Base-by-base conservation (phyloP, 2,797 vertebrate species). In the Squalus acanthias region DNA sequence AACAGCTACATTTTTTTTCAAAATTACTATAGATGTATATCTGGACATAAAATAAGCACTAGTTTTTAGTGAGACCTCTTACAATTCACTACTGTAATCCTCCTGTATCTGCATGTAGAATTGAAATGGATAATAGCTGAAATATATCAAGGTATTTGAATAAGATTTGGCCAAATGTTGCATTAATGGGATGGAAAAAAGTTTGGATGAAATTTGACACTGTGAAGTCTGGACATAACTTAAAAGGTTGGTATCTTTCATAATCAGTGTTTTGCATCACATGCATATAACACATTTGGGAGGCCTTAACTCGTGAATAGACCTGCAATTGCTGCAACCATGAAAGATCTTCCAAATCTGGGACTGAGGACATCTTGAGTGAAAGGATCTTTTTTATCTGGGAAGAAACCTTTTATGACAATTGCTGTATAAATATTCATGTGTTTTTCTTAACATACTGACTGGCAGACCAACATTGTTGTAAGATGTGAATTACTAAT, bases 401-500 rank as follows among this genome's bases (percentile, higher is more conserved):
- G 7, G 57, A 91, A 91, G 53, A 63, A 57, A 46, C 26, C 60
- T 91, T 10, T 57, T 60, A 91, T 91, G 88, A 91, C 13, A 60
- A 91, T 26, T 91, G 88, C 29, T 57, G 53, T 15, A 63, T 91
- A 29, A 91, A 91, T 91, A 57, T 91, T 91, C 29, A 91, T 91
- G 53, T 63, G 88, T 2, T 1, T 60, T 91, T 91, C 33, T 91
- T 33, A 60, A n/a, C 60, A 63, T 33, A 63, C 57, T 57, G 88
- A 91, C 26, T 92, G 89, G 6, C 89, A 92, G 89, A 92, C 29
- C 13, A 87, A 65, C 89, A 92, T 92, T 92, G 89, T 65, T 92
- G 60, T 65, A 65, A 63, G 24, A 65, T 92, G 33, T 92, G 89
- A 65, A 65, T 92, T 65, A 60, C 53, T 46, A 69, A 69, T 94